Percentiles rank a stretch among this genome's conserved stretches.
Conservation (phyloP, 1,140 invertebrate genomes). For the Drosophila nannoptera region DNA sequence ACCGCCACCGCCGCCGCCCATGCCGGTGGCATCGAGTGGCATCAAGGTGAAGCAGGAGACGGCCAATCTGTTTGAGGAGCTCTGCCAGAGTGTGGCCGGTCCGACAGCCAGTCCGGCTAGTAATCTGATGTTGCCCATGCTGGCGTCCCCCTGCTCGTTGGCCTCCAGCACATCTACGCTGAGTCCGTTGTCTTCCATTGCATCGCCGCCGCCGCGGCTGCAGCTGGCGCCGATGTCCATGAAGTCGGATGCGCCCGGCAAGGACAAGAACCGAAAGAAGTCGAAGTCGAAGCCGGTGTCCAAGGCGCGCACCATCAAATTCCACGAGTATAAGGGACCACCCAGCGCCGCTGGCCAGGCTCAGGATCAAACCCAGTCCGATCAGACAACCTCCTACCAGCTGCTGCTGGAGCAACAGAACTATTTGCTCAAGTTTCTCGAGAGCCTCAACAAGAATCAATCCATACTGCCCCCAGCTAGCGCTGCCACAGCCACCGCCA, state of each 20-base stretch:
- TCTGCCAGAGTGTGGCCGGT: conserved; percentile 82
- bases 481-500: conserved; percentile 58
- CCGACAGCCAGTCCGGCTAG: conserved; percentile 68
- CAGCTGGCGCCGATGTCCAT: conserved; percentile 78
- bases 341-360: conserved; percentile 91
- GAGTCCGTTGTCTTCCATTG: conserved; percentile 85
- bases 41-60: conserved; percentile 75
- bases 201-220: conserved; percentile 79
- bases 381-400: conserved; percentile 92
- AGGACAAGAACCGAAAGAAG: conserved; percentile 93
- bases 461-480: conserved; percentile 81
- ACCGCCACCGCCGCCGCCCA: conserved; percentile 69
- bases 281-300: conserved; percentile 90
- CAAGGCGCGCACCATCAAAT: conserved; percentile 96
- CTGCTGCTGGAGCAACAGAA: conserved; percentile 96
- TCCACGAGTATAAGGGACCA: conserved; percentile 98
- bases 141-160: conserved; percentile 83
- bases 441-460: conserved; percentile 77
- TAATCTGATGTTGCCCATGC: conserved; percentile 80
- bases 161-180: conserved; percentile 82
- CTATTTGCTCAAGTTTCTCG: conserved; percentile 80
- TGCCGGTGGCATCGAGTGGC: conserved; percentile 60
- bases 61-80: conserved; percentile 82
- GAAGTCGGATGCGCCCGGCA: conserved; percentile 85
- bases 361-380: conserved; percentile 78